phyloP scores from a whole-genome alignment of 1,140 invertebrate genomes.

The Cydia splendana region DNA sequence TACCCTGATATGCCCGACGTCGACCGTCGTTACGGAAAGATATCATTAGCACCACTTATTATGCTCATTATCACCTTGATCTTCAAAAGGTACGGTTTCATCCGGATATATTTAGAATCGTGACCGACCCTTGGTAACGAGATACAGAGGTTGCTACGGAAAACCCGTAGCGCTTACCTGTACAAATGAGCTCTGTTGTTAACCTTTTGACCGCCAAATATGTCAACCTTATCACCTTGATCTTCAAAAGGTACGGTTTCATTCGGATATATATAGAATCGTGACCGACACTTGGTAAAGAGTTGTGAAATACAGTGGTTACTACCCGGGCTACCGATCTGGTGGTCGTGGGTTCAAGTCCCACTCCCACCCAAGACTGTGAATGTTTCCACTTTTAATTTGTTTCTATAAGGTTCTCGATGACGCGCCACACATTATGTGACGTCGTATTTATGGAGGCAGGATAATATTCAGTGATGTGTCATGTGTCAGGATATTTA shows the following conservation, averaged over 20 bases:
- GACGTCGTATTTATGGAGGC: too few species aligned
- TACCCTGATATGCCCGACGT: background rate
- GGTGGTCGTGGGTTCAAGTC: too few species aligned
- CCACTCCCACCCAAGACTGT: too few species aligned
- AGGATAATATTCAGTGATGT: too few species aligned
- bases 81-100: background rate
- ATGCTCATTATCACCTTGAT: background rate
- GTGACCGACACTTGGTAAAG: background rate
- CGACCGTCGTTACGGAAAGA: background rate
- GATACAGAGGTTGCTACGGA: background rate
- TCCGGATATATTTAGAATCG: conserved; percentile 13
- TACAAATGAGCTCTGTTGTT: too few species aligned
- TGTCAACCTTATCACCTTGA: background rate
- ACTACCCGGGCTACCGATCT: too few species aligned
- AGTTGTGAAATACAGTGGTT: background rate
- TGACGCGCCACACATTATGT: too few species aligned
- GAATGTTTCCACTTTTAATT: too few species aligned
- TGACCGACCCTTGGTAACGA: background rate
- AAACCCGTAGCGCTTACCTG: too few species aligned
- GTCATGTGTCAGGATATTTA: too few species aligned
- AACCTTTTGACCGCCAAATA: too few species aligned
- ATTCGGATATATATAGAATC: conserved; percentile 6
- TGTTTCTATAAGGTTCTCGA: too few species aligned
- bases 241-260: background rate
- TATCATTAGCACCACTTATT: conserved; percentile 6